Percentiles rank a stretch among this genome's conserved stretches.
These are phyloP conservation scores for Adelphocoris suturalis DNA, from an alignment of 2,888 invertebrate genomes.

Conservation along the genomic window DNA sequence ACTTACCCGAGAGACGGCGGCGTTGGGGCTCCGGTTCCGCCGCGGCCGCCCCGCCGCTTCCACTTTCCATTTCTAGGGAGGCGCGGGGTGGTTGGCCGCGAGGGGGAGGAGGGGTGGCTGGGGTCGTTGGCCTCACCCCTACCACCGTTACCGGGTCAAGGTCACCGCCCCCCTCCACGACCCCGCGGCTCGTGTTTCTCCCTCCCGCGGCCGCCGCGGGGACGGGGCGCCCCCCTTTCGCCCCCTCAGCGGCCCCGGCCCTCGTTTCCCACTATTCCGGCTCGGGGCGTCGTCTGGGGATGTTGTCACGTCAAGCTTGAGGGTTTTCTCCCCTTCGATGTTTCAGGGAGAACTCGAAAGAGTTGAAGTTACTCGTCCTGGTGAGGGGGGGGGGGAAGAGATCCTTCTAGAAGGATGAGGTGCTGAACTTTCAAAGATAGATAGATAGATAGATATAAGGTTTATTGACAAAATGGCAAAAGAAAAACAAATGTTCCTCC, in stretches of 20 bases:
- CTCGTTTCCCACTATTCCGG: background rate
- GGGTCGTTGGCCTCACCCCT: constrained; percentile 66
- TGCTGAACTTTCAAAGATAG: too few relatives aligned
- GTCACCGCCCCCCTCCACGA: constrained; percentile 58
- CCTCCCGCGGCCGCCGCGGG: background rate
- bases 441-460: too few relatives aligned
- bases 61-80: constrained; percentile 62
- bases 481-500: too few relatives aligned
- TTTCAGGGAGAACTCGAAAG: background rate
- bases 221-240: background rate
- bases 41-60: constrained; percentile 23
- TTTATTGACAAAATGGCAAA: too few relatives aligned
- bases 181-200: constrained; percentile 23
- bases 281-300: background rate
- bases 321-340: background rate
- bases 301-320: background rate
- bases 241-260: background rate
- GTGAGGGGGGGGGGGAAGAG: too few relatives aligned
- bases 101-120: constrained; percentile 6
- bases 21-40: background rate
- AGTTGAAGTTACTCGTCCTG: too few relatives aligned
- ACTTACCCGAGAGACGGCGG: background rate
- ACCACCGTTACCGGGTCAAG: constrained; percentile 72
- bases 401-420: too few relatives aligned
- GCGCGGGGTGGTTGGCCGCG: background rate